phyloP scores from a whole-genome alignment of 2,888 invertebrate species.

The Linnaemya vulpina region DNA sequence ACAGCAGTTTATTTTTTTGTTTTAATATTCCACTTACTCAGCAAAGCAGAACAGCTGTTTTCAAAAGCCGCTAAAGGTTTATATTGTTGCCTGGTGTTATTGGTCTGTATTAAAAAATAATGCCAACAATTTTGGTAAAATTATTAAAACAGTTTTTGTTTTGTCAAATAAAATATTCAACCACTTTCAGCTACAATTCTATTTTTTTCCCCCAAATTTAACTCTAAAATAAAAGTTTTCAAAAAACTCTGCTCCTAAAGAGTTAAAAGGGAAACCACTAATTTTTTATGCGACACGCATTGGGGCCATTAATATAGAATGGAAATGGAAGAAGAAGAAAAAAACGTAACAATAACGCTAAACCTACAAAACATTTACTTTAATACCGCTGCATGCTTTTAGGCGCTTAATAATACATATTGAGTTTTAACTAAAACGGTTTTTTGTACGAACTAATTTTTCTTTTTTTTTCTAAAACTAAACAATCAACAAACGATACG shows the following conservation, averaged over 20 bases:
- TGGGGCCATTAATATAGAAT: constrained; percentile 10
- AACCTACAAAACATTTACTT: constrained; percentile 55
- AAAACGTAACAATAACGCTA: not conserved
- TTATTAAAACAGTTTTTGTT: no score
- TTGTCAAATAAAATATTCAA: no score
- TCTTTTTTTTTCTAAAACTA: constrained; percentile 60
- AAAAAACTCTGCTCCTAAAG: not conserved
- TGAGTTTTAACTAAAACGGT: constrained; percentile 1
- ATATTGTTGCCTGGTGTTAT: no score
- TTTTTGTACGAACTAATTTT: constrained; percentile 44
- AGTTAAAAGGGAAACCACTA: not conserved
- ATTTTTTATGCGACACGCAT: constrained; percentile 34
- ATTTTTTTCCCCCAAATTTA: not conserved
- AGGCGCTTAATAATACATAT: constrained; percentile 46
- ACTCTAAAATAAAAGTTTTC: not conserved
- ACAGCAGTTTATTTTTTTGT: no score
- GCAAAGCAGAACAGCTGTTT: no score
- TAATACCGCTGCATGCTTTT: constrained; percentile 47
- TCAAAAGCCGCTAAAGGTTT: no score
- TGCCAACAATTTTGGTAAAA: no score
- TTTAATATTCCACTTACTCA: no score
- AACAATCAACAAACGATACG: constrained; percentile 44
- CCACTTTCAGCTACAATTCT: not conserved
- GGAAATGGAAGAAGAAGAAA: not conserved
- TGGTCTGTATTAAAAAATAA: no score